Evolutionary conservation across 2,888 invertebrate species (phyloP), one percentile per base, ranked within the genome.

Genomic region (Tiliacea citrago): DNA sequence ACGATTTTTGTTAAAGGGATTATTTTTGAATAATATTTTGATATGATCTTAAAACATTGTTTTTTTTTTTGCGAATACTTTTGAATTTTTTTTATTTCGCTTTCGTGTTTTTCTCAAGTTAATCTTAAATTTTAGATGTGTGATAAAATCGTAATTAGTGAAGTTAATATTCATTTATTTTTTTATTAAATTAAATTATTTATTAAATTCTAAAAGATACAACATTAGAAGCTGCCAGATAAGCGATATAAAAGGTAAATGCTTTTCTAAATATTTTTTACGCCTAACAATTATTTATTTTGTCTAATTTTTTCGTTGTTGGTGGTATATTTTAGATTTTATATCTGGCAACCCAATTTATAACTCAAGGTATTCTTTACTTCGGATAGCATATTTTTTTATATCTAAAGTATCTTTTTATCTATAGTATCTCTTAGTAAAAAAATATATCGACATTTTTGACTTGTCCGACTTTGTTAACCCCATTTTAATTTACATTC

Each of bases 401-500:
- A n/a, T n/a, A n/a, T n/a, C n/a, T n/a, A n/a, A n/a, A n/a, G n/a
- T n/a, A n/a, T n/a, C 10, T 24, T 62, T 47, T n/a, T 2, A 29
- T 8, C 3, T 6, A 24, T 18, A 55, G 21, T 35, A 29, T 0
- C 2, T 24, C 12, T 0, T 12, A 18, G 18, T 1, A 21, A 42
- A 42, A 51, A 61, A 47, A 39, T 29, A 29, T n/a, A 49, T 13
- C 24, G 55, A 24, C 9, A 10, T 39, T 45, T 39, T 5, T 39
- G 39, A 39, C 39, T 39, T 5, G 39, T 7, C 39, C 39, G 39
- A 39, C 39, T 55, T 35, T 24, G 10, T 57, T 70, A 67, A 72
- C 42, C 73, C 73, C 72, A 61, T 73, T 83, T 82, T 83, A 84
- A 87, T 90, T 86, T 89, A 79, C 68, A 84, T 88, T 93, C 85